Base-by-base conservation (phyloP, 1,140 invertebrate species). In the Homarus americanus region DNA sequence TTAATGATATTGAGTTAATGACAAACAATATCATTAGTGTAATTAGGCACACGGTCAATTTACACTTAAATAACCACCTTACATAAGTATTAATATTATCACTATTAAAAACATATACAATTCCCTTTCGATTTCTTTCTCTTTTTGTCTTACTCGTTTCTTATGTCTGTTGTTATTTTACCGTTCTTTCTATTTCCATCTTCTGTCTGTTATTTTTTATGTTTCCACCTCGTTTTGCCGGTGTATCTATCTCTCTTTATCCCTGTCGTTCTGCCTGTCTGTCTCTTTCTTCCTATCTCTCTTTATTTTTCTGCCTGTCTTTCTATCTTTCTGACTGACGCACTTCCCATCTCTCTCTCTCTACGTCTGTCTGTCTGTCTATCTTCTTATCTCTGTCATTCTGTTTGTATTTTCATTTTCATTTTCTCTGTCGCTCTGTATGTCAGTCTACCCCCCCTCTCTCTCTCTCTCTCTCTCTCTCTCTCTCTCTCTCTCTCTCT, bases 401-500 rank as follows among this genome's bases (percentile, higher is more conserved):
- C 17, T 41, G 17, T 32, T 82, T 9, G 9, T 53, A 10, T 28
- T 58, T n/a, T n/a, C 28, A 17, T 53, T 34, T n/a, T 41, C 40
- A 10, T 38, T 36, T n/a, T 36, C 36, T 41, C 36, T 36, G 15
- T 41, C 40, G 0, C 24, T 38, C n/a, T 4, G 10, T 36, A 9
- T 34, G 9, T 58, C 36, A 1, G 9, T 38, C 36, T 58, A 24
- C 79, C 32, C 28, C 32, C 28, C 17, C 79, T 63, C 28, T 58
- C 75, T 78, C 40, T 41, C 40, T 36, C 24, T n/a, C 38, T 78
- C 40, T 66, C 49, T 82, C 53, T 38, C 53, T 82, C 20, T 66
- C 44, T 82, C 80, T 66, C 80, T 82, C 53, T 66, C 80, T 63
- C n/a, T n/a, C n/a, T n/a, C n/a, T n/a, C n/a, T n/a, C n/a, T n/a